A percentile compares a stretch with the other conserved stretches of the same genome.
phyloP scores from a whole-genome alignment of 2,888 invertebrate species.

The Nemapogon koenigi region DNA sequence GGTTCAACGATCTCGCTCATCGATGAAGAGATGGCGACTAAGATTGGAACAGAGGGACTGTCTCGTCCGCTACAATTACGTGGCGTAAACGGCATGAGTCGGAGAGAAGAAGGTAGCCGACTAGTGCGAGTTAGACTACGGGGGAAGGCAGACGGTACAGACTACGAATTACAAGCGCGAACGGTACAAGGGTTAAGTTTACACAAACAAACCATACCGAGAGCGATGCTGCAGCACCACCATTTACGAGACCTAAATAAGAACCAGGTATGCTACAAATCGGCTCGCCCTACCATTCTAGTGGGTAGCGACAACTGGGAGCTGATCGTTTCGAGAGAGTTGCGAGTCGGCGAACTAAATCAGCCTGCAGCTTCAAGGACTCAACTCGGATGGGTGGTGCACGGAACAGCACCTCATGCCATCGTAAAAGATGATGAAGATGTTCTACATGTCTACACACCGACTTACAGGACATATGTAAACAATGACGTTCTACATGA shows the following conservation, averaged over 20 bases:
- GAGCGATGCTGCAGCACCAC: not conserved
- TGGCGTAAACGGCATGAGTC: slow-evolving; percentile 4
- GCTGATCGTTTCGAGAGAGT: slow-evolving; percentile 2
- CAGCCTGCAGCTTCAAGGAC: slow-evolving; percentile 1
- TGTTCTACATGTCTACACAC: too few relatives aligned
- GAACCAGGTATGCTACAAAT: not conserved
- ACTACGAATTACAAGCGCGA: not conserved
- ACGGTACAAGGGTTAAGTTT: not conserved
- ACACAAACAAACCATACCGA: not conserved
- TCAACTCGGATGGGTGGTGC: slow-evolving; percentile 6
- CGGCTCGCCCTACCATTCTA: not conserved
- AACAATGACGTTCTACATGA: not conserved
- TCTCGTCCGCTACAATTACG: slow-evolving; percentile 1
- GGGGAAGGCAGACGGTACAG: not conserved
- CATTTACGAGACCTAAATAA: not conserved
- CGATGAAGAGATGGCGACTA: not conserved
- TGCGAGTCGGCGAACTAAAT: not conserved
- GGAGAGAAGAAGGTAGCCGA: not conserved
- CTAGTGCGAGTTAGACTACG: not conserved
- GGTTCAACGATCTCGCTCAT: slow-evolving; percentile 5
- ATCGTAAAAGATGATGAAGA: not conserved
- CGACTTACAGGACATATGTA: too few relatives aligned
- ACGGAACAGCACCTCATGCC: not conserved
- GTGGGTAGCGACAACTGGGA: slow-evolving; percentile 3
- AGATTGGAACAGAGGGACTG: slow-evolving; percentile 3